Base-by-base conservation (phyloP, 2,797 vertebrate genomes). In the Chloroceryle amazona region DNA sequence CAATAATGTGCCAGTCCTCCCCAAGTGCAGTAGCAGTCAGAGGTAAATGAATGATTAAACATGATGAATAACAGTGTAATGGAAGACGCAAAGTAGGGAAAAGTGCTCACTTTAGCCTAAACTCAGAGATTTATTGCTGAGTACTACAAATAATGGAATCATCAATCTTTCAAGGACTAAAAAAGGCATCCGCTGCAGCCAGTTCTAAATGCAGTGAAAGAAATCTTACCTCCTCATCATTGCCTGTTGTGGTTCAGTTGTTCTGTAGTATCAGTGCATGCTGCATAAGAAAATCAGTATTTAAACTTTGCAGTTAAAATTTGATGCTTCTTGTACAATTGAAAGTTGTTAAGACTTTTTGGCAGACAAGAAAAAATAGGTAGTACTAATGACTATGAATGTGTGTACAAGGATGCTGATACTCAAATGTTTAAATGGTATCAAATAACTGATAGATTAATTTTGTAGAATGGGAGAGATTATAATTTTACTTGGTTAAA, bases 141-240 rank as follows among this genome's bases (percentile, higher is more conserved):
- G 91, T 90, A 95, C 96, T 97, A 93, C 97, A 95, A 97, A 96
- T 98, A 98, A 98, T 98, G 97, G 97, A 97, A 93, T 97, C 97
- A 98, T 98, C 98, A 96, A 96, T 98, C 98, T 98, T 98, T 96
- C 97, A 91, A 71, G 55, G 91, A 86, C 97, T 96, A 67, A 86
- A 93, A 90, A 96, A 96, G 93, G 96, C 94, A 92, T 70, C 89
- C 1, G 3, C 81, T 54, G 46, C 71, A 83, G 83, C 68, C 57
- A 67, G 86, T 90, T 92, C 82, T 93, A 95, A 96, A 96, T 88
- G 85, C 90, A 81, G 55, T 35, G 75, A 82, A 96, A 66, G 57
- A 71, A 88, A 72, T 57, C 68, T 72, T 61, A 49, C 66, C 79
- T 89, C 62, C 83, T 91, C 60, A 19, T 75, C 35, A 5, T 57